phyloP scores from a whole-genome alignment of 35 echinoderm and acorn worm genomes.

The Strongylocentrotus purpuratus region DNA sequence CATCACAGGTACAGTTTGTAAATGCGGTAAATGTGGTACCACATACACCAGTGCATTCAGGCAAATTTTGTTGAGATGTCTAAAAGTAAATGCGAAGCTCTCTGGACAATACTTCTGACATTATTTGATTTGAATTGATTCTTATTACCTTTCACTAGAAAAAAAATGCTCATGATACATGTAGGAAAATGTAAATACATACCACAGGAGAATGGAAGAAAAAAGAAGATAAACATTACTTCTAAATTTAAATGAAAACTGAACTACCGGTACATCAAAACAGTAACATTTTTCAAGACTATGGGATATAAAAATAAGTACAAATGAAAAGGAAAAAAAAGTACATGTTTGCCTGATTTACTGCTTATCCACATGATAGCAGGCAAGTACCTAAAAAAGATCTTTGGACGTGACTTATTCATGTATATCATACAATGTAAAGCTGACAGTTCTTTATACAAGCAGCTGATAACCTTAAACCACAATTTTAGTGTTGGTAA shows the following conservation, averaged over 20 bases:
- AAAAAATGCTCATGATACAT: background rate
- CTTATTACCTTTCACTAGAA: background rate
- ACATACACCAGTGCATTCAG: no score
- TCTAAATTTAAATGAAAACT: background rate
- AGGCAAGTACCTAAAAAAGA: background rate
- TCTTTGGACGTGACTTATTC: background rate
- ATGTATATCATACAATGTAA: background rate
- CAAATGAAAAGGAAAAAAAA: background rate
- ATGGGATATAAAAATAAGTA: background rate
- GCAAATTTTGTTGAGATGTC: no score
- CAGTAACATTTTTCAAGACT: background rate
- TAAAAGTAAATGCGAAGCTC: no score
- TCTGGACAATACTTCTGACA: no score
- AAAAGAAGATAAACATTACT: background rate
- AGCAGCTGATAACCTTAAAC: background rate
- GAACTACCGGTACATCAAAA: background rate
- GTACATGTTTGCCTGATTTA: background rate
- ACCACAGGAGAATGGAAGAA: background rate
- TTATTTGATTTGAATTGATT: background rate
- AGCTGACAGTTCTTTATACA: background rate
- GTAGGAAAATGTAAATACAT: background rate
- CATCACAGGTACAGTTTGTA: no score
- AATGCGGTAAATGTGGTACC: no score
- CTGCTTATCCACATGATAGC: background rate
- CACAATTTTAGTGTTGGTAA: background rate